Evolutionary conservation across 1,140 invertebrate species (phyloP).

Genomic region (Drosophila navojoa): DNA sequence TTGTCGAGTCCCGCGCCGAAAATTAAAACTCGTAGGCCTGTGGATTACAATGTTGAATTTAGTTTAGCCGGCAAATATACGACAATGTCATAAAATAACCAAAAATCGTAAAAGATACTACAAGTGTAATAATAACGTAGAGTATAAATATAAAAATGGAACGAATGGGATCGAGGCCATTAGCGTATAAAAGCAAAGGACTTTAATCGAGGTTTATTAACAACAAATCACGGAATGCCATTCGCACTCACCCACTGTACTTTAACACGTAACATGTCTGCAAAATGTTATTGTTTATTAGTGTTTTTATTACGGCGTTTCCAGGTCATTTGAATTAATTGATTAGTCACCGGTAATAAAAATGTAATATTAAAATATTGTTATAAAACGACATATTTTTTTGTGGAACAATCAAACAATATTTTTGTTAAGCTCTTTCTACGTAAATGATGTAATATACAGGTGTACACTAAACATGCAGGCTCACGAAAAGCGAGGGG

Average conservation of each 20-base stretch:
- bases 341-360: constrained; percentile 62
- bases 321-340: constrained; percentile 76
- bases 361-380: constrained; percentile 59
- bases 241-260: constrained; percentile 79
- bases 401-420: background rate
- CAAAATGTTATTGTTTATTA: constrained; percentile 48
- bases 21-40: constrained; percentile 84
- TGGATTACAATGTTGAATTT: constrained; percentile 25
- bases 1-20: constrained; percentile 61
- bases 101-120: constrained; percentile 53
- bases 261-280: constrained; percentile 77
- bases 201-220: constrained; percentile 57
- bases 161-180: constrained; percentile 11
- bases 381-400: constrained; percentile 21
- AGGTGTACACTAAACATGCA: no score
- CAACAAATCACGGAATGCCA: constrained; percentile 1
- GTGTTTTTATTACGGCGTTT: constrained; percentile 51
- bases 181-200: constrained; percentile 15
- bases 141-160: background rate
- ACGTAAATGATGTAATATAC: no score
- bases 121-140: constrained; percentile 57
- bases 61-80: constrained; percentile 26
- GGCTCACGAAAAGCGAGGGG: no score
- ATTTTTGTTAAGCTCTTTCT: background rate
- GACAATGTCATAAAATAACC: constrained; percentile 51